phyloP scores from a whole-genome alignment of 2,888 invertebrate genomes.

The Drosophila ustulata region DNA sequence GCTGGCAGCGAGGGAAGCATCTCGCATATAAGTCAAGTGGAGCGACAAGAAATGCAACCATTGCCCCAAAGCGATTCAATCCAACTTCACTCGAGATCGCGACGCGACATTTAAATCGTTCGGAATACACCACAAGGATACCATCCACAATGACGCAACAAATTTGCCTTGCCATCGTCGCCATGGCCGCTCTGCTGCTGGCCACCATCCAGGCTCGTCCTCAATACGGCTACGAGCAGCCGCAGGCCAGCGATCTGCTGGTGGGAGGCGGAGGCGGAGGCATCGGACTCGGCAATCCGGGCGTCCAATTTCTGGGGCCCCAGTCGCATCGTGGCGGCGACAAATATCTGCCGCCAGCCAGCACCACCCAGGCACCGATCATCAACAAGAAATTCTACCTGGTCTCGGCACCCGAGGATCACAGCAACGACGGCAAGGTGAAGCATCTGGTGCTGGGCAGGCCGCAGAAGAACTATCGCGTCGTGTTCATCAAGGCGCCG shows the following conservation, averaged over 20 bases:
- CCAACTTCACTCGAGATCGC: slow-evolving; percentile 30
- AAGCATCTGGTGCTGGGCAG: slow-evolving; percentile 83
- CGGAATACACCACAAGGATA: slow-evolving; percentile 18
- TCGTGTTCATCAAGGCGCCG: slow-evolving; percentile 85
- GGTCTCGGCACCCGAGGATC: slow-evolving; percentile 84
- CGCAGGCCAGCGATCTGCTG: slow-evolving; percentile 34
- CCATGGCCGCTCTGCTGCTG: slow-evolving; percentile 47
- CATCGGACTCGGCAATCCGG: slow-evolving; percentile 31
- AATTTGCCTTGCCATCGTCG: slow-evolving; percentile 36
- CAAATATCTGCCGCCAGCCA: slow-evolving; percentile 79
- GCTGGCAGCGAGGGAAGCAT: slow-evolving; percentile 40
- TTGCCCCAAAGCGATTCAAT: slow-evolving; percentile 73
- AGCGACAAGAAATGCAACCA: slow-evolving; percentile 71
- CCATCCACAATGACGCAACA: slow-evolving; percentile 20
- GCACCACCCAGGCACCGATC: slow-evolving; percentile 77
- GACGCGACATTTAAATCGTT: slow-evolving; percentile 24
- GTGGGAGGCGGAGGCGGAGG: slow-evolving; percentile 40
- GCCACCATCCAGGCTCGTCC: slow-evolving; percentile 75
- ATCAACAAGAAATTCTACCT: slow-evolving; percentile 84
- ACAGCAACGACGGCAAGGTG: slow-evolving; percentile 70
- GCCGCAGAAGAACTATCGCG: slow-evolving; percentile 84
- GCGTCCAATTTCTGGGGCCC: slow-evolving; percentile 9
- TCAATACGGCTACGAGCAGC: slow-evolving; percentile 80
- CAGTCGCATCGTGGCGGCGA: slow-evolving; percentile 70
- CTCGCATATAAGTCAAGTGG: slow-evolving; percentile 80